Evolutionary conservation across 2,888 invertebrate genomes (phyloP).

Genomic region (Parasteatoda lunata): DNA sequence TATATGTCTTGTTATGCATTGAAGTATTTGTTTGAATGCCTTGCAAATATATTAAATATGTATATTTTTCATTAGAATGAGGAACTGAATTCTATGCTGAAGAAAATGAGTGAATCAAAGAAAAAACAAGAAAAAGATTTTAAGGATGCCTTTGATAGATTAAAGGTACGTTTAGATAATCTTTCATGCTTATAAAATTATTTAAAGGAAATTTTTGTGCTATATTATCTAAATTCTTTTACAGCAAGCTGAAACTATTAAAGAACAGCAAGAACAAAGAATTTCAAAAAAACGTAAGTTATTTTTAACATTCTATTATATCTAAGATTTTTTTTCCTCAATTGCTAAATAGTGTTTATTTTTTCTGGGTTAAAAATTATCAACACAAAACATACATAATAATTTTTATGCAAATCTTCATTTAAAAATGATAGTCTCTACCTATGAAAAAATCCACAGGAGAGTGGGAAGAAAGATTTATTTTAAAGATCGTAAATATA

Average conservation of each 20-base stretch:
- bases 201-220: not conserved
- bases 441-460: no score
- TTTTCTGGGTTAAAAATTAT: no score
- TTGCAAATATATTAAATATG: not conserved
- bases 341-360: no score
- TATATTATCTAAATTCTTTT: not conserved
- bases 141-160: slow-evolving; percentile 26
- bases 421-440: no score
- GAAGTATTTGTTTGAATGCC: no score
- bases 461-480: no score
- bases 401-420: no score
- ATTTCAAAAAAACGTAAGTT: slow-evolving; percentile 58
- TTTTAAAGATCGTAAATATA: no score
- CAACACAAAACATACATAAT: no score
- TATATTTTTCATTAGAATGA: slow-evolving; percentile 39
- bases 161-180: slow-evolving; percentile 21
- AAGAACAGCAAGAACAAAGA: slow-evolving; percentile 41
- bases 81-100: slow-evolving; percentile 18
- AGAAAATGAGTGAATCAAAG: not conserved
- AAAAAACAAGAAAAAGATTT: slow-evolving; percentile 35
- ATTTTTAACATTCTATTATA: not conserved
- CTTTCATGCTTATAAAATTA: not conserved
- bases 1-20: no score
- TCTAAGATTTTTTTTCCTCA: no score
- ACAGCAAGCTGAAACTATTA: slow-evolving; percentile 34